Evolutionary conservation across 2,888 invertebrate species (phyloP).

Genomic region (Trisateles emortualis): DNA sequence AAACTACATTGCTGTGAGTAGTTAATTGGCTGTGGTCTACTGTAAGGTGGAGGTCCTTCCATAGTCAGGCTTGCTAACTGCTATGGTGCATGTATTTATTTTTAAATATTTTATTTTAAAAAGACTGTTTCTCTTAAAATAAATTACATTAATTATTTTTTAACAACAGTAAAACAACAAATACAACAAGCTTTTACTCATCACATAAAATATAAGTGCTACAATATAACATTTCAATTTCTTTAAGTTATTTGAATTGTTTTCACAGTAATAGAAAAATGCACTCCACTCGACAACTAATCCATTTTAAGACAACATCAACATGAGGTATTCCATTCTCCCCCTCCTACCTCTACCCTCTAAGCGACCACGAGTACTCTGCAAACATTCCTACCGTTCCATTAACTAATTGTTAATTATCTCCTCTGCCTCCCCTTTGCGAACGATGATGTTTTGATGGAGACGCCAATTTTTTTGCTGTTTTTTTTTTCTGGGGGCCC

Average conservation of each 20-base stretch:
- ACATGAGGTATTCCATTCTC: slow-evolving; percentile 47
- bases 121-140: too few relatives aligned
- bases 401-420: slow-evolving; percentile 80
- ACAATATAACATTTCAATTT: slow-evolving; percentile 13
- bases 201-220: background rate
- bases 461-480: slow-evolving; percentile 59
- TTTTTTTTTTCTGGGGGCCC: slow-evolving; percentile 43
- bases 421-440: slow-evolving; percentile 50
- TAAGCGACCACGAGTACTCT: slow-evolving; percentile 50
- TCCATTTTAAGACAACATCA: slow-evolving; percentile 49
- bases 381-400: slow-evolving; percentile 65
- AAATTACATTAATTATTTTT: too few relatives aligned
- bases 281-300: slow-evolving; percentile 42
- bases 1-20: too few relatives aligned
- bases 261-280: slow-evolving; percentile 30
- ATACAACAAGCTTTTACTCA: background rate
- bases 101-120: too few relatives aligned
- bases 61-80: too few relatives aligned
- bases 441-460: slow-evolving; percentile 65
- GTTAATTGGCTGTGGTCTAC: too few relatives aligned
- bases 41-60: too few relatives aligned
- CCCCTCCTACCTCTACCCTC: slow-evolving; percentile 31
- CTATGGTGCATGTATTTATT: too few relatives aligned
- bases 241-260: slow-evolving; percentile 23
- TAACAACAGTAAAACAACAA: background rate